These are phyloP conservation scores for Bovichtus diacanthus DNA, from an alignment of 2,797 vertebrate species.

Conservation along the genomic window DNA sequence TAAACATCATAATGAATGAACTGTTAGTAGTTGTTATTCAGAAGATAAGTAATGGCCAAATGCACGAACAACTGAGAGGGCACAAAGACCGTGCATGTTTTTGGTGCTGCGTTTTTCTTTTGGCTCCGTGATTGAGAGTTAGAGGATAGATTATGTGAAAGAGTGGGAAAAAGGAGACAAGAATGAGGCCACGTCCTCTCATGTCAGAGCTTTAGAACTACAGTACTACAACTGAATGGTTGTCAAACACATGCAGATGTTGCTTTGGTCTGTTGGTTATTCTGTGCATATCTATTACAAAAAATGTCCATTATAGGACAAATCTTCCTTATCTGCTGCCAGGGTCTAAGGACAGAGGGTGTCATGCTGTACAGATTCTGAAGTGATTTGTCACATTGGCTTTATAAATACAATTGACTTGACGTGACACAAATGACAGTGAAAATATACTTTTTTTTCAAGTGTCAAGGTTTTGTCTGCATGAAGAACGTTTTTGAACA, in stretches of 20 bases:
- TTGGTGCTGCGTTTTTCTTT: not conserved
- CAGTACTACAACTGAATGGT: not conserved
- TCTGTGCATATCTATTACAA: too few relatives aligned
- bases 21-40: not conserved
- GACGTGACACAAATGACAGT: too few relatives aligned
- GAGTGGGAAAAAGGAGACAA: not conserved
- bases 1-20: not conserved
- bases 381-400: too few relatives aligned
- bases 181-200: slow-evolving; percentile 15
- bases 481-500: slow-evolving; percentile 1
- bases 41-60: not conserved
- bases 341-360: too few relatives aligned
- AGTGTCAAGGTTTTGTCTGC: not conserved
- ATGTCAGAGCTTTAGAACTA: slow-evolving; percentile 8
- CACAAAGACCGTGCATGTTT: slow-evolving; percentile 14
- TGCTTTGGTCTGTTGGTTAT: too few relatives aligned
- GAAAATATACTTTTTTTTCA: not conserved
- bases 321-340: too few relatives aligned
- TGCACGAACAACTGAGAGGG: not conserved
- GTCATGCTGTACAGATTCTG: too few relatives aligned
- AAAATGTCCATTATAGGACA: too few relatives aligned
- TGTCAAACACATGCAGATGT: not conserved
- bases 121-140: not conserved
- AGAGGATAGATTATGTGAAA: not conserved
- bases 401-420: too few relatives aligned